Base-by-base conservation (phyloP, 2,888 invertebrate species). In the Euzophera pinguis region DNA sequence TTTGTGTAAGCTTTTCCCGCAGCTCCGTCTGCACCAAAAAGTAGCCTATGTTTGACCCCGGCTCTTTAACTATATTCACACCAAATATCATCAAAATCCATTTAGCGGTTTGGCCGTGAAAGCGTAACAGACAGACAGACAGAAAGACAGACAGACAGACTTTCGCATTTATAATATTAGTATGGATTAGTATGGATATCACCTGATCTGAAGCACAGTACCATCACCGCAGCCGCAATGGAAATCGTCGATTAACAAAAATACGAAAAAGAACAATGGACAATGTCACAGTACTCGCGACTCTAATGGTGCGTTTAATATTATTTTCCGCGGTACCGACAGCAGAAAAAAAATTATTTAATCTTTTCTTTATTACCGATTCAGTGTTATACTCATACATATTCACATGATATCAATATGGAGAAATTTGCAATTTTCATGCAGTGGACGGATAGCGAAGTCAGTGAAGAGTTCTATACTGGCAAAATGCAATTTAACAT, bases 291-390 rank as follows among this genome's bases (percentile, higher is more conserved):
- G 79, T 75, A 63, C 63, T 64, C 73, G 77, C 68, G 52, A 75
- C 62, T 75, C 73, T 81, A 87, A 86, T 86, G 84, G 71, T 75
- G 81, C 86, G 84, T 80, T 73, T 73, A 82, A 83, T 81, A 76
- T 79, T 75, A 75, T 74, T 78, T 80, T 76, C 78, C 75, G 77
- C 76, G 73, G 63, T 67, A 69, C 66, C 22, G 63, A 59, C 56
- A 53, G 45, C 41, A 52, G 12, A 48, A 47, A 43, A 45, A 43
- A 1, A 6, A 3, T 27, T 8, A 27, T 43, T 29, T 43, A 7
- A 22, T n/a, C 12, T 16, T 43, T 10, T 43, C 27, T 27, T 29
- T 43, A 16, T 27, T 22, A 16, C 3, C n/a, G 12, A 45, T 29
- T 13, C 32, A 45, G 45, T 14, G 45, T 13, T 45, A 9, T 3